Base-by-base conservation (phyloP, 2,888 invertebrate genomes). In the Microctonus aethiopoides region DNA sequence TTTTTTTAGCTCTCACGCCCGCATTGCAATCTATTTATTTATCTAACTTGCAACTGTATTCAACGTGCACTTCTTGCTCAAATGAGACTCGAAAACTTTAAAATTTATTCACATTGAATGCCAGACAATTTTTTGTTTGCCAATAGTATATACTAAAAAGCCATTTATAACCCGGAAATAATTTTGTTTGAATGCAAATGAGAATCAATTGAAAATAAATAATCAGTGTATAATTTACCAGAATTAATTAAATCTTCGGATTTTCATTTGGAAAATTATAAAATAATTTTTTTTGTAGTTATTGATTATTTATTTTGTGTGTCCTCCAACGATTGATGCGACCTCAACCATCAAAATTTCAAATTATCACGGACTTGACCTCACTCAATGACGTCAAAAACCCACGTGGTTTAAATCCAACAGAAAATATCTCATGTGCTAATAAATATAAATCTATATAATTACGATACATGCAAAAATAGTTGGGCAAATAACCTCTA, bases 61-160 rank as follows among this genome's bases (percentile, higher is more conserved):
- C 70, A 72, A 68, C 66, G 16, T 57, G 29, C 32, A 22, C 20
- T 65, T 66, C 66, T 57, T 66, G 66, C 5, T 46, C 16, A 20
- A 46, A 46, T 46, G 46, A 16, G 46, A 46, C 46, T 46, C 20
- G 46, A 16, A 16, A 46, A 46, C 16, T 46, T 46, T 46, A n/a
- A 20, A 46, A 46, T 46, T 20, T 46, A 46, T 46, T 16, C 46
- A n/a, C 6, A 46, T 5, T 20, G 16, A 46, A 46, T 46, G 46
- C 20, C 46, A 46, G 46, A 16, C 46, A 16, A 46, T 46, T 46
- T 46, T 46, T 46, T 46, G 46, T 46, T 46, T 46, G 16, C 46
- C 46, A 46, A 67, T 66, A 29, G 2, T 11, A 10, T 10, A 36
- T 10, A 36, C 36, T 72, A 70, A 79, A 80, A 81, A n/a, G n/a